Base-by-base conservation (phyloP, 92 coral and sea anemone species). In the Porites cylindrica region DNA sequence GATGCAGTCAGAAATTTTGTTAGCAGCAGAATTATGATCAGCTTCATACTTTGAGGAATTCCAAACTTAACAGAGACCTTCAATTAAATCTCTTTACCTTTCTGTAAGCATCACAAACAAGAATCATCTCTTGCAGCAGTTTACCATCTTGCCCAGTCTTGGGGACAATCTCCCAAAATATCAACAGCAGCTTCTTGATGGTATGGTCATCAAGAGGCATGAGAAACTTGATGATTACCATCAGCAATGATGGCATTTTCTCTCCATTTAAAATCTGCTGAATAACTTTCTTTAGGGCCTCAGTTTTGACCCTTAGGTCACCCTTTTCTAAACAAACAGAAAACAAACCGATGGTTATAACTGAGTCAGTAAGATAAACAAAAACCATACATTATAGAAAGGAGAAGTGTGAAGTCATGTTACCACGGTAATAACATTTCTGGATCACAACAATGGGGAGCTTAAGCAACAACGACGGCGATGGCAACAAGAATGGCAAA, bases 161-260 rank as follows among this genome's bases (percentile, higher is more conserved):
- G n/a, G 99, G 99, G 26, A 93, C 94, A 89, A 97, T 97, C 78
- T 97, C 99, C 99, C 99, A 97, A 92, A 97, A 97, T 51, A 97
- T 95, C 77, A 97, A 85, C 52, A 97, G 85, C 43, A 97, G 91
- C 61, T 97, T 97, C 90, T 97, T 97, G 89, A 97, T 95, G 84
- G 96, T 97, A 76, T 97, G 99, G 77, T 97, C 96, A 70, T 97
- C 94, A 14, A 96, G 94, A 0, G 99, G 99, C 98, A 97, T 92
- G 9, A 97, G 93, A 72, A 97, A 97, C 83, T 96, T 96, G 81
- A 97, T 97, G 74, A 97, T 94, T 58, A 92, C 94, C 99, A 97
- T 97, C 66, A 97, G 84, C 79, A 97, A 85, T 0, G 96, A 91
- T 2, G 99, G 99, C 98, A 97, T 95, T 80, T 97, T 97, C 71